Base-by-base conservation (phyloP, 35 echinoderm and acorn worm species). In the Apostichopus parvimensis region DNA sequence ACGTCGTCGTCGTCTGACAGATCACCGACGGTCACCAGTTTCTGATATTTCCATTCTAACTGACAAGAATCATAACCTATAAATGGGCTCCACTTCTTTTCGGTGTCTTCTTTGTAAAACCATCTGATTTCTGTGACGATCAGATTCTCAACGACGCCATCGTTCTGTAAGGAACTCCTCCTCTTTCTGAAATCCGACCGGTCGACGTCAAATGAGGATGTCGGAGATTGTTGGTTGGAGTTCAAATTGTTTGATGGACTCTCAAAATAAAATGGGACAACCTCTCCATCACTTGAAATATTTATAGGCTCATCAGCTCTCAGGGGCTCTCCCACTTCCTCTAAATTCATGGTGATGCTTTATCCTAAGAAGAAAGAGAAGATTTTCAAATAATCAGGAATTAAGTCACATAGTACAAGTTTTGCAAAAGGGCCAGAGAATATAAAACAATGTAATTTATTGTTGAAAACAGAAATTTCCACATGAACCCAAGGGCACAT, bases 11-110 rank as follows among this genome's bases (percentile, higher is more conserved):
- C 87, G 22, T 94, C 94, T 15, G 73, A 73, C n/a, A 90, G 26
- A 21, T 95, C 94, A 62, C 91, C 77, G 54, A 91, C 58, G 9
- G 61, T 45, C 64, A 94, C 89, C 14, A 94, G 53, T 56, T 95
- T 84, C 53, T 95, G 78, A 78, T 96, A 99, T 86, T 94, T 96
- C 91, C 91, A 99, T 72, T 99, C 97, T 73, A 99, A 55, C 81
- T 98, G 97, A 58, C 93, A 95, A n/a, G 97, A 99, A 79, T 99
- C 97, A 72, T 99, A 99, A 6, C 97, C 97, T 61, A 94, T 96
- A 56, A 99, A 99, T 6, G 95, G 93, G 13, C 71, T 52, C 97
- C 95, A 99, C 65, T 96, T 96, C 78, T 95, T 95, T 71, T 71
- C 87, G 34, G 68, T 80, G 9, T 96, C 95, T 53, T 99, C 97